These are phyloP conservation scores for Myanophis thanlyinensis DNA, from an alignment of 2,113 vertebrate species.

Conservation along the genomic window DNA sequence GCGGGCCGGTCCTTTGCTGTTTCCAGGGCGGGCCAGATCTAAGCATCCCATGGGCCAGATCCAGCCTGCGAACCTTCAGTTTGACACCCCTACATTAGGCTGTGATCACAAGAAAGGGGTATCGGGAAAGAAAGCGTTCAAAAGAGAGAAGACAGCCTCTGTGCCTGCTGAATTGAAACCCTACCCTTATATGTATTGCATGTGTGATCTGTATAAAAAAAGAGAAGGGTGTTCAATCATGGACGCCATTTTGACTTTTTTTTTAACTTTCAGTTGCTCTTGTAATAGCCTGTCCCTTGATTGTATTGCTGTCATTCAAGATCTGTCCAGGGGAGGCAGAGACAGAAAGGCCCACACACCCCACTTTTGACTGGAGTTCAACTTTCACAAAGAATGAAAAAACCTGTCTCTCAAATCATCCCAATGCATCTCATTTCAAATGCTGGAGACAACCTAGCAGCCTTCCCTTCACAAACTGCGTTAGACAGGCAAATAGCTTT, in stretches of 20 bases:
- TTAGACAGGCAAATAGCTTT: constrained; percentile 46
- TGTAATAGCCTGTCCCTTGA: background rate
- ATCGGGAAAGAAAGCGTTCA: background rate
- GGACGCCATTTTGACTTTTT: background rate
- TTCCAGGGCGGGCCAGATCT: no score
- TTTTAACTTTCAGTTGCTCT: background rate
- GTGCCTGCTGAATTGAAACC: background rate
- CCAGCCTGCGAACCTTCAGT: no score
- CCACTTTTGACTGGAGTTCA: background rate
- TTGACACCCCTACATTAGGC: no score
- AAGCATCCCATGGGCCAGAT: no score
- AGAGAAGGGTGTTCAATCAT: background rate
- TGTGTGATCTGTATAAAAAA: background rate
- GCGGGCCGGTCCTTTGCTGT: no score
- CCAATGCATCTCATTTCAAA: constrained; percentile 6
- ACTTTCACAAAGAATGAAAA: background rate
- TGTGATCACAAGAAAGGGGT: background rate
- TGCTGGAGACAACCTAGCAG: constrained; percentile 19
- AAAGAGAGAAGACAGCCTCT: background rate
- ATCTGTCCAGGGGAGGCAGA: background rate
- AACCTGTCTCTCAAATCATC: background rate
- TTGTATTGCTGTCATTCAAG: background rate
- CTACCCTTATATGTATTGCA: background rate
- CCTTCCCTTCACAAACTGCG: constrained; percentile 1
- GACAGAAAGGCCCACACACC: background rate